A percentile compares a stretch with the other conserved stretches of the same genome.
Conservation (phyloP, 2,888 invertebrate species). For the Eledone cirrhosa region DNA sequence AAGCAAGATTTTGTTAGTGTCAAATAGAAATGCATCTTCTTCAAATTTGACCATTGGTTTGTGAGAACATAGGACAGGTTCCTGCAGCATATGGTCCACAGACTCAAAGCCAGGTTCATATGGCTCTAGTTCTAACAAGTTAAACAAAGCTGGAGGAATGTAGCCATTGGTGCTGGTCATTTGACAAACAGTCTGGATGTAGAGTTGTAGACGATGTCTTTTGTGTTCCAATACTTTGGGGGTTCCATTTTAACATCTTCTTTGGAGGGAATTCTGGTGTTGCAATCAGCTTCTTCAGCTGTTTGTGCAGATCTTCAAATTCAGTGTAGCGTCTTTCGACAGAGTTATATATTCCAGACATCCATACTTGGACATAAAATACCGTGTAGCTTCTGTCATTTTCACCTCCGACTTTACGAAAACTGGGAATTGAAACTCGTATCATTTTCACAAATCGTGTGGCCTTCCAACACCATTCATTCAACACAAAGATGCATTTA, state of each 20-base stretch:
- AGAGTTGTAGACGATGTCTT: conserved; percentile 70
- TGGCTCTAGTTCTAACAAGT: conserved; percentile 50
- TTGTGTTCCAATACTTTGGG: conserved; percentile 72
- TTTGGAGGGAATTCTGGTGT: conserved; percentile 73
- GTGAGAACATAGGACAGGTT: conserved; percentile 43
- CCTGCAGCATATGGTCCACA: conserved; percentile 42
- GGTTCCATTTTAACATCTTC: conserved; percentile 71
- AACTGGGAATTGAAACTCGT: conserved; percentile 50
- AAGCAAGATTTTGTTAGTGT: conserved; percentile 47
- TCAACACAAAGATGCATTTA: too few relatives aligned
- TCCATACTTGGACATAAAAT: conserved; percentile 56
- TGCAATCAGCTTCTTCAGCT: conserved; percentile 69
- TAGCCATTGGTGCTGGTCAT: conserved; percentile 29
- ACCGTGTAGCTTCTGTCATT: conserved; percentile 54
- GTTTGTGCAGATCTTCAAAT: conserved; percentile 71
- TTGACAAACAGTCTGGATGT: conserved; percentile 66
- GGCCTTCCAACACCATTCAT: too few relatives aligned
- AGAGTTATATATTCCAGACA: conserved; percentile 56
- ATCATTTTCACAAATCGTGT: too few relatives aligned
- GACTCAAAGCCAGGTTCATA: conserved; percentile 50
- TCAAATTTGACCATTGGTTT: conserved; percentile 54
- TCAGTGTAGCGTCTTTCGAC: conserved; percentile 72
- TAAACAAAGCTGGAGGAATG: conserved; percentile 50
- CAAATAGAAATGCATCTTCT: conserved; percentile 51
- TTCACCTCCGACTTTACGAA: conserved; percentile 51